phyloP scores from a whole-genome alignment of 2,113 vertebrate species.

The Myodes glareolus region DNA sequence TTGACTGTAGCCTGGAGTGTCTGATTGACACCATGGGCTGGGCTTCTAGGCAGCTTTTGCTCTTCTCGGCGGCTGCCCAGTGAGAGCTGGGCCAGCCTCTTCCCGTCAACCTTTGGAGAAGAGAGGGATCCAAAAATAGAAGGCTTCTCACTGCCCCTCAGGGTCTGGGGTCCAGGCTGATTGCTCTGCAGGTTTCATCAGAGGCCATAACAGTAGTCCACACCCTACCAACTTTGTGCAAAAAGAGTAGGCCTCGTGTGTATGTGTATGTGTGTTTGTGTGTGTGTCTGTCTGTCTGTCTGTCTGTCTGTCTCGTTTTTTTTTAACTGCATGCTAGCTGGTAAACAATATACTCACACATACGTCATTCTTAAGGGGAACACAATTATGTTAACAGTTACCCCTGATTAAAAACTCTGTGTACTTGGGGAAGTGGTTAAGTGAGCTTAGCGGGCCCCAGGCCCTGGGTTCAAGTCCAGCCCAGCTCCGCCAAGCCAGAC shows the following conservation, averaged over 20 bases:
- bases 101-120: not conserved
- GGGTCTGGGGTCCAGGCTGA: too few relatives aligned
- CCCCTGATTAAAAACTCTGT: not conserved
- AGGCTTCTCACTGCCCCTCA: not conserved
- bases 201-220: not conserved
- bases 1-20: not conserved
- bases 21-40: not conserved
- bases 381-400: not conserved
- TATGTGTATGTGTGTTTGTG: not conserved
- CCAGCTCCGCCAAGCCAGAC: not conserved
- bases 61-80: not conserved
- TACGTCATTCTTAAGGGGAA: not conserved
- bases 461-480: not conserved
- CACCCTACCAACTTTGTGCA: not conserved
- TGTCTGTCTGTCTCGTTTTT: not conserved
- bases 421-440: not conserved
- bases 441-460: not conserved
- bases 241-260: fast-evolving
- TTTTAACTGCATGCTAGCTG: not conserved
- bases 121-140: not conserved
- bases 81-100: not conserved
- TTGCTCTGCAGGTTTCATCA: not conserved
- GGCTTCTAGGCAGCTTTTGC: not conserved
- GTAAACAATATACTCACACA: not conserved
- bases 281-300: not conserved